Conservation (phyloP, 2,888 invertebrate species). For the Andrena minutula region DNA sequence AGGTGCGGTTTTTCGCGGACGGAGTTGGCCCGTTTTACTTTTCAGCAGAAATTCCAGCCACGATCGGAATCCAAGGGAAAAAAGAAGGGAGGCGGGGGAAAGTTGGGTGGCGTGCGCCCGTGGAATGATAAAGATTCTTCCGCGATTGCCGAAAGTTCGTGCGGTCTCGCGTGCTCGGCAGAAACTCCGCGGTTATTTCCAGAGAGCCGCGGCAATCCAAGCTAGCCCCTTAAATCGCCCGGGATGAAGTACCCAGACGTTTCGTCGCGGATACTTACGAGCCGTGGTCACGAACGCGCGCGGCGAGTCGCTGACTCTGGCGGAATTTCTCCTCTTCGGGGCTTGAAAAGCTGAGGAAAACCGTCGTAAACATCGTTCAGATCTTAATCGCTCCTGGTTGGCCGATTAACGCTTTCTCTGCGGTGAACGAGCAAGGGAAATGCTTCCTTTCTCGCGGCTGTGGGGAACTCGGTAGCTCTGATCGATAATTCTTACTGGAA, state of each 20-base stretch:
- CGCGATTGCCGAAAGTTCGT: slow-evolving; percentile 49
- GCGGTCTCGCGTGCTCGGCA: slow-evolving; percentile 26
- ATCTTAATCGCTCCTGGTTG: slow-evolving; percentile 14
- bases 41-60: neutral
- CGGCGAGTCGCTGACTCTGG: slow-evolving; percentile 29
- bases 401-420: slow-evolving; percentile 17
- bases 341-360: slow-evolving; percentile 32
- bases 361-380: slow-evolving; percentile 26
- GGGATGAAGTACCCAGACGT: slow-evolving; percentile 66
- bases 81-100: neutral
- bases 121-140: slow-evolving; percentile 44
- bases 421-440: neutral
- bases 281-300: slow-evolving; percentile 76
- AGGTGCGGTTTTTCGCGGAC: neutral
- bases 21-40: neutral
- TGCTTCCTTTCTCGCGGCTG: neutral
- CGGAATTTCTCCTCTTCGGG: slow-evolving; percentile 40
- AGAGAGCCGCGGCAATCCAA: slow-evolving; percentile 48
- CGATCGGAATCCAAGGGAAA: neutral
- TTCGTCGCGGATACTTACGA: slow-evolving; percentile 74
- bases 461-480: too few species aligned
- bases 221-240: slow-evolving; percentile 70
- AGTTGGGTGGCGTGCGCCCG: slow-evolving; percentile 10
- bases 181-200: slow-evolving; percentile 41
- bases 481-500: too few species aligned